Evolutionary conservation across 2,113 vertebrate species (phyloP), one percentile per base, ranked within the genome.

Genomic region (Callionymus lyra): DNA sequence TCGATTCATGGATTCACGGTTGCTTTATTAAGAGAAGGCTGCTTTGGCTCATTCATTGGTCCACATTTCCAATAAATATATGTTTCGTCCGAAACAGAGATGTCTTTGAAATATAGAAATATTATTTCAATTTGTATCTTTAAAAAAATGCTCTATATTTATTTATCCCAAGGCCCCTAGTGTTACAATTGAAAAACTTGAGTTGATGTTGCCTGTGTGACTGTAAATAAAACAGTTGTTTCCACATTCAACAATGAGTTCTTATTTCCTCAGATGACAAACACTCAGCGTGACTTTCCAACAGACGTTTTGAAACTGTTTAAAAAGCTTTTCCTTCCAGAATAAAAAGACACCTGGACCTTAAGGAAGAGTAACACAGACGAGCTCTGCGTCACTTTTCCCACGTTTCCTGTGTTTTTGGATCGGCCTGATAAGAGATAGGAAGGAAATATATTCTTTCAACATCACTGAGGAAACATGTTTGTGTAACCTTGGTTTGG

Each of bases 81-180:
- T 27, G 21, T 27, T 27, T 27, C 8, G 21, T 27, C 21, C 21
- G 10, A 14, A 34, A 35, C 33, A 12, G 9, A 51, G 33, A 38
- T 32, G 16, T 48, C 32, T 36, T 18, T 16, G 6, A 42, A 10
- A 42, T 17, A 42, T 35, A 19, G 31, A 55, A 43, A 36, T 52
- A 45, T 44, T 54, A 56, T 50, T 63, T 38, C 33, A n/a, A n/a
- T n/a, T 34, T 59, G 47, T 71, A 46, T 58, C 66, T 65, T 65
- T 72, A n/a, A n/a, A n/a, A n/a, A n/a, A n/a, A n/a, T 63, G 50
- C 67, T 67, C 44, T 60, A 63, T 85, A 82, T 85, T 86, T 86
- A 82, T 83, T 80, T 59, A 73, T 79, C 31, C 38, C 21, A 12
- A 50, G 50, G 57, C 66, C 13, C 16, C 13, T 70, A 61, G 55